These are phyloP conservation scores for Xestoiulus laeticollis DNA, from an alignment of 2,888 invertebrate genomes.

Conservation along the genomic window DNA sequence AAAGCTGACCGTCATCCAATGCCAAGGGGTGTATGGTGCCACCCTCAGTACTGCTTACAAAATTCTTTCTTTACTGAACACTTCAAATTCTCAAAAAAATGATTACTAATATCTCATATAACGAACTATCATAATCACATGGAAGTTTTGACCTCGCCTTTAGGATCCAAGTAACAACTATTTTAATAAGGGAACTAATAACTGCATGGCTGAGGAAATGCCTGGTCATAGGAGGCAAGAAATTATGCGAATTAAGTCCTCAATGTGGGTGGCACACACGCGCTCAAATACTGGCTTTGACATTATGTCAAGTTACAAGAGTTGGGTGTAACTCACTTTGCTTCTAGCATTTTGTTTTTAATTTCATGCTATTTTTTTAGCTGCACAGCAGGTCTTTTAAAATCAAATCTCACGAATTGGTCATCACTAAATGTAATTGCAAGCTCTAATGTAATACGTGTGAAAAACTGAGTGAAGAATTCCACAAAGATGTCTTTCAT, in stretches of 20 bases:
- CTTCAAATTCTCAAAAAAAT: not conserved
- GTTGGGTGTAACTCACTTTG: not conserved
- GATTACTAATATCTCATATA: not conserved
- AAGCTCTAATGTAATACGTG: no score
- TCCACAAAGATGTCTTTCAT: no score
- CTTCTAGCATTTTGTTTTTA: not conserved
- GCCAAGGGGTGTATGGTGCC: not conserved
- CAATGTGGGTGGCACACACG: conserved; percentile 4
- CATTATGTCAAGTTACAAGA: not conserved
- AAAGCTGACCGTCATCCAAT: no score
- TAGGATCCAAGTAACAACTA: not conserved
- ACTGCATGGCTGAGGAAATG: not conserved
- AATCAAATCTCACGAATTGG: no score
- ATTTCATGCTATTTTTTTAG: not conserved
- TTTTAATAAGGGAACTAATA: not conserved
- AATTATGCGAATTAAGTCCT: not conserved
- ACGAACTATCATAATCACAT: not conserved
- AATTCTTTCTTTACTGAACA: not conserved
- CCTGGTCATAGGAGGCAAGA: not conserved
- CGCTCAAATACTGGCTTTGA: not conserved
- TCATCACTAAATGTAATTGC: no score
- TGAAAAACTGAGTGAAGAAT: no score
- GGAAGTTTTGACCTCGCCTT: not conserved
- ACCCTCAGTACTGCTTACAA: not conserved
- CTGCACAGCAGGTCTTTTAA: not conserved